Percentiles rank a stretch among this genome's conserved stretches.
Conservation (phyloP, 2,888 invertebrate species). For the Ethmia dodecea region DNA sequence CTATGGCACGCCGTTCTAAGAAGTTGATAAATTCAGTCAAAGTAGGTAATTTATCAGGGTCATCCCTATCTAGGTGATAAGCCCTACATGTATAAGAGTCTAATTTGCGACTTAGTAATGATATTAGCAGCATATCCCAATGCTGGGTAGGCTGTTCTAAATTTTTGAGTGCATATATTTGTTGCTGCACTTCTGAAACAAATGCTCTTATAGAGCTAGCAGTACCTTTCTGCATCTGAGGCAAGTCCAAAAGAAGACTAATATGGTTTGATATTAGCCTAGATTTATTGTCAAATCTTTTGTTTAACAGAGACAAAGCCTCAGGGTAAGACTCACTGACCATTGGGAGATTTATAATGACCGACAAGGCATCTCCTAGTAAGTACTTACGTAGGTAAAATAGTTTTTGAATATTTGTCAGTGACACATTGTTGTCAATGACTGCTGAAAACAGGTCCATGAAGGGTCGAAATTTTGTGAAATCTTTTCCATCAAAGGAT, state of each 20-base stretch:
- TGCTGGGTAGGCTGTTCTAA: conserved; percentile 1
- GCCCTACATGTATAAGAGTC: conserved; percentile 11
- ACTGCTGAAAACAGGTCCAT: too few species aligned
- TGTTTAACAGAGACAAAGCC: conserved; percentile 11
- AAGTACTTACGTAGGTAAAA: conserved; percentile 16
- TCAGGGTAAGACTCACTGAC: conserved; percentile 11
- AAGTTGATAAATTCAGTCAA: conserved; percentile 8
- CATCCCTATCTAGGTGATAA: conserved; percentile 11
- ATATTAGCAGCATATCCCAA: conserved; percentile 3
- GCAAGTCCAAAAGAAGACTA: conserved; percentile 10
- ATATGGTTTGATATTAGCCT: conserved; percentile 11
- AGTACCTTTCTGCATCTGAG: conserved; percentile 9
- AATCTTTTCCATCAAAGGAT: conserved; percentile 13
- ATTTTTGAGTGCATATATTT: conserved; percentile 9
- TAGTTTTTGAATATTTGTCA: conserved; percentile 12
- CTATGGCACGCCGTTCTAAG: conserved; percentile 7
- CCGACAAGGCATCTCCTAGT: conserved; percentile 3
- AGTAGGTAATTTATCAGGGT: conserved; percentile 3
- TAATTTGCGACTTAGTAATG: conserved; percentile 4
- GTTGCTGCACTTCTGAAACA: conserved; percentile 10
- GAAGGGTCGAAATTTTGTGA: too few species aligned
- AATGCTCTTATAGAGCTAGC: conserved; percentile 6
- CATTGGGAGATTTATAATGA: conserved; percentile 14
- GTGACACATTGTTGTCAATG: conserved; percentile 13
- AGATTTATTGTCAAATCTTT: conserved; percentile 12